These are phyloP conservation scores for Tetramorium parvispinum DNA, from an alignment of 1,140 invertebrate species.

Conservation along the genomic window DNA sequence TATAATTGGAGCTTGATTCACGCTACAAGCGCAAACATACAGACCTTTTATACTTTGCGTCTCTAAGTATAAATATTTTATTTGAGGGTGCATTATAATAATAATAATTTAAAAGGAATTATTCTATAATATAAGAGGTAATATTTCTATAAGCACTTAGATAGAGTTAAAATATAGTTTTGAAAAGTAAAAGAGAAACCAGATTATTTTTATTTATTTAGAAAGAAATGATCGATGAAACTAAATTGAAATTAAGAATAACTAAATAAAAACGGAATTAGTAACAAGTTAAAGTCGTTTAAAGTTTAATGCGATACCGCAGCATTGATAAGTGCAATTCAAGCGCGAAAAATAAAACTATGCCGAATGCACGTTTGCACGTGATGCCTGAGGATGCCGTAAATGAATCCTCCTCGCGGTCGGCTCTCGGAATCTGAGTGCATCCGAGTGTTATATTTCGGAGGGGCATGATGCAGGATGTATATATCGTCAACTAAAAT, in stretches of 20 bases:
- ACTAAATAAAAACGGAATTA: not conserved
- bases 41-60: not conserved
- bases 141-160: not conserved
- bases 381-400: not conserved
- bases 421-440: not conserved
- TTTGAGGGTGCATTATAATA: not conserved
- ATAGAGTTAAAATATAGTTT: not conserved
- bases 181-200: no score
- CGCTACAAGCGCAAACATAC: not conserved
- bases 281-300: no score
- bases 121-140: not conserved
- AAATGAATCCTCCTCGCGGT: not conserved
- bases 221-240: not conserved
- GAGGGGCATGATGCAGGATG: not conserved
- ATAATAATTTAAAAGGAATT: not conserved
- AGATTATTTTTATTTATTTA: no score
- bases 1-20: not conserved
- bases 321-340: not conserved
- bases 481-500: not conserved
- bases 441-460: constrained; percentile 9
- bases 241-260: not conserved
- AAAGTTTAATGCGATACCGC: not conserved
- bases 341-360: not conserved
- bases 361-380: not conserved
- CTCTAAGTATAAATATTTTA: not conserved